Percentiles rank a stretch among this genome's conserved stretches.
Evolutionary conservation across 2,797 vertebrate genomes (phyloP).

Genomic region (Dendrocincla tyrannina): DNA sequence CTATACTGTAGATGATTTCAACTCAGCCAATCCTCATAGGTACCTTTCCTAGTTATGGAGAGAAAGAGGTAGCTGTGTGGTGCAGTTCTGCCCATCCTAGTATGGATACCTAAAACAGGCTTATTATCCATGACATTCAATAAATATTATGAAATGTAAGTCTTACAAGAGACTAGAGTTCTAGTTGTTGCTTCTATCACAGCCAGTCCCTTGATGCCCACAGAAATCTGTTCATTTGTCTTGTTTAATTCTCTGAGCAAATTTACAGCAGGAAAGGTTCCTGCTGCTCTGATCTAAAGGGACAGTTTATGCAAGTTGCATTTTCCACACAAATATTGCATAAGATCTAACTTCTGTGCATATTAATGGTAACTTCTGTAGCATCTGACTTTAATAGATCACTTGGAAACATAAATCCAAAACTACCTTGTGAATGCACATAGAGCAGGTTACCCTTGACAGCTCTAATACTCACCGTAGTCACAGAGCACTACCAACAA

Average conservation of each 20-base stretch:
- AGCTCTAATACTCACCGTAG: conserved; percentile 84
- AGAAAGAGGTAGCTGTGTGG: not conserved
- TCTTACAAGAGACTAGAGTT: not conserved
- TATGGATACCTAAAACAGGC: not conserved
- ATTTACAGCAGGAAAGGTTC: not conserved
- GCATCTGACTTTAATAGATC: not conserved
- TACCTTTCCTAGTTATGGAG: not conserved
- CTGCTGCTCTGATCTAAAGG: not conserved
- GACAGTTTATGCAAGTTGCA: not conserved
- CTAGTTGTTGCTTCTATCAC: not conserved
- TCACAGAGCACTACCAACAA: conserved; percentile 88
- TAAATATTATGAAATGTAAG: not conserved
- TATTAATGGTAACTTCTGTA: not conserved
- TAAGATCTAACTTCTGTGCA: not conserved
- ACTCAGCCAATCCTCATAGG: not conserved
- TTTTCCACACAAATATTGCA: not conserved
- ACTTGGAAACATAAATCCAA: not conserved
- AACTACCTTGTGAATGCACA: not conserved
- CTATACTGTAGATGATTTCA: not conserved
- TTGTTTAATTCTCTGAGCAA: not conserved
- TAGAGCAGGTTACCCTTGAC: not conserved
- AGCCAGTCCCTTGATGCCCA: not conserved
- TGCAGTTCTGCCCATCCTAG: not conserved
- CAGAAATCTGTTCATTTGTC: not conserved
- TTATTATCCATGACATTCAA: not conserved